These are phyloP conservation scores for Eristalis pertinax DNA, from an alignment of 2,888 invertebrate genomes.

Conservation along the genomic window DNA sequence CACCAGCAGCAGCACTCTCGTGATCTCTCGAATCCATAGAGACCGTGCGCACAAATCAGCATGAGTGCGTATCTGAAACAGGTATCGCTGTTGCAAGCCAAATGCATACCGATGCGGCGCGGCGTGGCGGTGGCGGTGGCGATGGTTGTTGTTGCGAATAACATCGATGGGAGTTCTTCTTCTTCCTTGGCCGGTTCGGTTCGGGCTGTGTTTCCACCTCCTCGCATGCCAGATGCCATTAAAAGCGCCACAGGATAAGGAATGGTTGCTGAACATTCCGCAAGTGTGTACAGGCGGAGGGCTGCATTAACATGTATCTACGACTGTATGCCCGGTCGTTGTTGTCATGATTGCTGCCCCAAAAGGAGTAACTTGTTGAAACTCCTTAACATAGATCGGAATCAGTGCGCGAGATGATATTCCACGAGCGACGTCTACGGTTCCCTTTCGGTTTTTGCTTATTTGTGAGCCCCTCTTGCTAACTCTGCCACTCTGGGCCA, in stretches of 20 bases:
- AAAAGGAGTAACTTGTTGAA: conserved; percentile 71
- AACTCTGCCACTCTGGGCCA: no score
- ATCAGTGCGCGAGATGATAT: conserved; percentile 67
- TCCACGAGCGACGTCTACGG: conserved; percentile 51
- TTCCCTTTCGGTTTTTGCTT: conserved; percentile 11
- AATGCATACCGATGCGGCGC: neutral
- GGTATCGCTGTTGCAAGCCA: conserved; percentile 40
- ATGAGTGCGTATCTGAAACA: conserved; percentile 69
- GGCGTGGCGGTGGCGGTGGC: neutral
- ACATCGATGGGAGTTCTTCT: conserved; percentile 63
- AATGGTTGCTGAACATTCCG: conserved; percentile 37
- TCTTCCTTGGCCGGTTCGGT: conserved; percentile 10
- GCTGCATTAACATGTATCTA: conserved; percentile 23
- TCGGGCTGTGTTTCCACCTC: conserved; percentile 29
- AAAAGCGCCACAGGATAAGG: conserved; percentile 68
- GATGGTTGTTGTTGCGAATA: conserved; percentile 47
- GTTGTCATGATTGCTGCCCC: conserved; percentile 67
- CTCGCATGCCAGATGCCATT: conserved; percentile 48
- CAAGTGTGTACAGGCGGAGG: conserved; percentile 7
- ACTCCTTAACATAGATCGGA: conserved; percentile 69
- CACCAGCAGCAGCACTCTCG: conserved; percentile 36
- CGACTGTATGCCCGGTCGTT: conserved; percentile 15
- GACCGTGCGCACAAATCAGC: conserved; percentile 60
- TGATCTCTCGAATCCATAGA: conserved; percentile 58
- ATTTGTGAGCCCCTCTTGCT: neutral